Base-by-base conservation (phyloP, 2,888 invertebrate genomes). In the Yponomeuta plumbellus region DNA sequence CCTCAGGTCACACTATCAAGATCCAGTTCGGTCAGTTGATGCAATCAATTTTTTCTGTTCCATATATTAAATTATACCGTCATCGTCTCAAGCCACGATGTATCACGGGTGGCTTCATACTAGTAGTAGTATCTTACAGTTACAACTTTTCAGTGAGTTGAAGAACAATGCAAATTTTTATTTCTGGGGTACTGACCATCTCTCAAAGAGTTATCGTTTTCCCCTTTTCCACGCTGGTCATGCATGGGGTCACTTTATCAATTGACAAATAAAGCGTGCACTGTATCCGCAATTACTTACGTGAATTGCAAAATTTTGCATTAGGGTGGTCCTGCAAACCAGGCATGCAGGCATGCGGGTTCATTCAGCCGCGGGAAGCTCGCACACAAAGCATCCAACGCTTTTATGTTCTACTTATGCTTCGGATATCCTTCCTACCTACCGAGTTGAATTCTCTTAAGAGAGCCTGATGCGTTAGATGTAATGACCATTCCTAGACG, bases 351-450 rank as follows among this genome's bases (percentile, higher is more conserved):
- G 63, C 71, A 89, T 89, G 89, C 89, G 89, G 89, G 89, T 81
- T 80, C 88, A 88, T 81, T 81, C 88, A 88, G 87, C 88, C 88
- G 88, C 84, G 65, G 72, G 74, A 71, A 73, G 80, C 84, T 81
- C 73, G 82, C 84, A 79, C 77, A 65, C 69, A 67, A 65, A 65
- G 44, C 67, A 61, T 65, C 57, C 57, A 58, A 21, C 21, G 20
- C 58, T 22, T 21, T 22, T 22, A 58, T 20, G 13, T 21, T 58
- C 21, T 22, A 58, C 20, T 11, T 58, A 58, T 58, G 11, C 21
- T 22, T 59, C 59, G 22, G 22, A 59, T 59, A 59, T 23, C 11
- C 23, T 59, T 59, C 59, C 59, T 59, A 59, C 23, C 13, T 59
- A 21, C 59, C 3, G 34, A 34, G 8, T 34, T 34, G 34, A 34